A percentile compares a stretch with the other conserved stretches of the same genome.
phyloP scores from a whole-genome alignment of 2,113 vertebrate species.

The Azemiops feae region DNA sequence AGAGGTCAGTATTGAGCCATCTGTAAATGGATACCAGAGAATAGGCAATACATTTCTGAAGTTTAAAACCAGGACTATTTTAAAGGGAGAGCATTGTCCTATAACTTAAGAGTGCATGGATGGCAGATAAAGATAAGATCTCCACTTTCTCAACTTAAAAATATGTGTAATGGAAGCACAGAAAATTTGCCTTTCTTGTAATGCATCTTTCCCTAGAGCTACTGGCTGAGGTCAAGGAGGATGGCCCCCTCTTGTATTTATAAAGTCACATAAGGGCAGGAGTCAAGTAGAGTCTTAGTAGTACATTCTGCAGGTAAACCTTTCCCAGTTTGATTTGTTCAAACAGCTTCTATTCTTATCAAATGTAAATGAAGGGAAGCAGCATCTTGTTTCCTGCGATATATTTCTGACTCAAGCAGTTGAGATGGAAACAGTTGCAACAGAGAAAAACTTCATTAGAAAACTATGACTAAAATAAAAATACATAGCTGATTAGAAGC shows the following conservation, averaged over 20 bases:
- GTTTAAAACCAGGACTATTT: background rate
- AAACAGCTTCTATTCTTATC: background rate
- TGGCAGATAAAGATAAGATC: background rate
- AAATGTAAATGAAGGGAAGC: background rate
- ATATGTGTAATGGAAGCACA: background rate
- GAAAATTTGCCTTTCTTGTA: background rate
- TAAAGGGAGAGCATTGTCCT: background rate
- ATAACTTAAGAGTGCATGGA: background rate
- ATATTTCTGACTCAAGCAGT: background rate
- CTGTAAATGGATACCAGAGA: background rate
- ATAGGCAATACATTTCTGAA: background rate
- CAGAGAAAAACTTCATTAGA: background rate
- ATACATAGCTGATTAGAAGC: rapidly evolving
- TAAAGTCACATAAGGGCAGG: background rate
- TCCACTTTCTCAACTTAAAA: background rate
- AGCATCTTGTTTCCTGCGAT: background rate
- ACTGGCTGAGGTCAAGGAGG: background rate
- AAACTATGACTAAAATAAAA: background rate
- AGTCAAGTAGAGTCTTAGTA: background rate
- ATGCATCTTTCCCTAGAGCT: background rate
- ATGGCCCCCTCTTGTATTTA: background rate
- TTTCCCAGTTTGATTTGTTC: background rate
- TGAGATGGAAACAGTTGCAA: background rate
- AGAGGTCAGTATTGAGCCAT: constrained; percentile 52
- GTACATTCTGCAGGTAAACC: no score